A percentile compares a stretch with the other conserved stretches of the same genome.
Evolutionary conservation across 2,888 invertebrate genomes (phyloP).

Genomic region (Nephrotoma flavescens): DNA sequence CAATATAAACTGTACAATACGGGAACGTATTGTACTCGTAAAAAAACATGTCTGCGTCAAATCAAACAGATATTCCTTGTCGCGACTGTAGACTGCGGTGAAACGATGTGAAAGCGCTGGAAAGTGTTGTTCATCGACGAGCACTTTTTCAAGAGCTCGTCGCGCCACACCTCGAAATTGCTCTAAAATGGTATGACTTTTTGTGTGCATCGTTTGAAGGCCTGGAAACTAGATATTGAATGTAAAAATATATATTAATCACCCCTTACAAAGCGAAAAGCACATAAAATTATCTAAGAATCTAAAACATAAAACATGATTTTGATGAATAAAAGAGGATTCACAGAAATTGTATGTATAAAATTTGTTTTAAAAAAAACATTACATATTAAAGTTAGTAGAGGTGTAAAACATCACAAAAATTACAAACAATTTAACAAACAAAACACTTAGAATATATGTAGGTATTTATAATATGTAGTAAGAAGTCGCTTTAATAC

Average conservation of each 20-base stretch:
- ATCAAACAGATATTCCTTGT: constrained; percentile 88
- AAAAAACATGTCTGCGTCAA: constrained; percentile 69
- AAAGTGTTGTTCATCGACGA: constrained; percentile 55
- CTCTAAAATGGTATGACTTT: constrained; percentile 26
- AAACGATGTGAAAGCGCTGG: constrained; percentile 66
- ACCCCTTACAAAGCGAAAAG: background rate
- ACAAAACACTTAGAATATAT: background rate
- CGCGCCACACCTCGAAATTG: constrained; percentile 20
- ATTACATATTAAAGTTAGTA: background rate
- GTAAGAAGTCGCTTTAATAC: background rate
- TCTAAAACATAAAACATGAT: background rate
- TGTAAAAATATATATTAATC: constrained; percentile 6
- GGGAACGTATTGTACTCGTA: constrained; percentile 67
- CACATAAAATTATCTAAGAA: background rate
- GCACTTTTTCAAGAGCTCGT: constrained; percentile 17
- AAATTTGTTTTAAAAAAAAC: background rate
- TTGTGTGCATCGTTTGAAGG: constrained; percentile 43
- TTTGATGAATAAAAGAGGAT: background rate
- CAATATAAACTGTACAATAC: constrained; percentile 85
- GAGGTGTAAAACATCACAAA: background rate
- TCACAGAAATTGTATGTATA: background rate
- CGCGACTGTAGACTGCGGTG: constrained; percentile 78
- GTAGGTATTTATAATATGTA: background rate
- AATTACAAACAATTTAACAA: background rate
- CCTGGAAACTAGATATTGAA: constrained; percentile 29